phyloP scores from a whole-genome alignment of 1,140 invertebrate genomes.

The Panulirus ornatus region DNA sequence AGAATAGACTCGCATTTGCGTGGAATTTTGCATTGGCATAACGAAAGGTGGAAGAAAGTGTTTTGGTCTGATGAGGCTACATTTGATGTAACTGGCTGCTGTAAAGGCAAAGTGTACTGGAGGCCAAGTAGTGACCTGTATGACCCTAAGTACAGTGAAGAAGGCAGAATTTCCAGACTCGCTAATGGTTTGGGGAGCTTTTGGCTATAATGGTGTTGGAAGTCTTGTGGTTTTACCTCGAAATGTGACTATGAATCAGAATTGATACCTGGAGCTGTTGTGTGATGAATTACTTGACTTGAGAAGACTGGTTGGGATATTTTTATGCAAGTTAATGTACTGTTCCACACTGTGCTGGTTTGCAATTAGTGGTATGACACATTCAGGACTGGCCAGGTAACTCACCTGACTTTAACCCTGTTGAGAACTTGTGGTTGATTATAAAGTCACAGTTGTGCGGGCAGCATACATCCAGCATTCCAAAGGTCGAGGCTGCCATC shows the following conservation, averaged over 20 bases:
- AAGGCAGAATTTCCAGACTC: background rate
- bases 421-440: no score
- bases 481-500: no score
- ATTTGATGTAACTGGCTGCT: conserved; percentile 17
- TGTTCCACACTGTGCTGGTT: conserved; percentile 14
- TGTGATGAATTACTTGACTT: background rate
- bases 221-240: background rate
- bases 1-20: background rate
- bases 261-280: background rate
- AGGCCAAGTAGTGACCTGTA: background rate
- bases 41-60: background rate
- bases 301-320: background rate
- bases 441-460: no score
- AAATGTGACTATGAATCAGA: background rate
- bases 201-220: background rate
- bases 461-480: no score
- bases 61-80: conserved; percentile 28
- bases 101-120: background rate
- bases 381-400: no score
- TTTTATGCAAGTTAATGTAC: background rate
- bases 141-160: background rate
- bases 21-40: background rate
- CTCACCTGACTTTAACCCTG: no score
- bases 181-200: conserved; percentile 21
- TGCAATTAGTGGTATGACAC: no score